Conservation (phyloP, 2,113 vertebrate genomes). For the Anolis sagrei region DNA sequence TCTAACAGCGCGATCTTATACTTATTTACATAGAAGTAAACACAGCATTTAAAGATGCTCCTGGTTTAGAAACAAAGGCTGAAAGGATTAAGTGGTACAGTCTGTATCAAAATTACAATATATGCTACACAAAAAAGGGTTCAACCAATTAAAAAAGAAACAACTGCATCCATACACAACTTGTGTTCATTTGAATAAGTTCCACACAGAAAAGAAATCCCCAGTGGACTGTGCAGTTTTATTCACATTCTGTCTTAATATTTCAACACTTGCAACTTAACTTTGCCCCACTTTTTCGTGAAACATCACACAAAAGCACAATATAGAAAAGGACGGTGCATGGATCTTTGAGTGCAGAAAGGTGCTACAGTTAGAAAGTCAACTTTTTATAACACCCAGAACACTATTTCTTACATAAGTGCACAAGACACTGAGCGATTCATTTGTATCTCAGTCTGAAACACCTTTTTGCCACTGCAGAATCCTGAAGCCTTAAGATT, state of each 20-base stretch:
- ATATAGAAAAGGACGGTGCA: neutral
- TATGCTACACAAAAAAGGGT: slow-evolving; percentile 24
- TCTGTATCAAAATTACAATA: slow-evolving; percentile 18
- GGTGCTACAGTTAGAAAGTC: neutral
- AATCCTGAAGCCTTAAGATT: slow-evolving; percentile 39
- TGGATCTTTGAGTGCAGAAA: neutral
- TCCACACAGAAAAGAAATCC: fast-evolving
- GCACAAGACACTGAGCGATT: neutral
- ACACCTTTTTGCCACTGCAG: neutral
- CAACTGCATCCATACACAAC: neutral
- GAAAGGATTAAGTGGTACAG: neutral
- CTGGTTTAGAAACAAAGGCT: too few relatives aligned
- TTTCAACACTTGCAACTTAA: neutral
- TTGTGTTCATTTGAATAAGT: neutral
- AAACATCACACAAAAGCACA: neutral
- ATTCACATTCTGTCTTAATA: neutral
- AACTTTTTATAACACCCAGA: neutral
- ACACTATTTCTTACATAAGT: neutral
- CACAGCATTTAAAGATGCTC: too few relatives aligned
- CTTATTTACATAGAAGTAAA: too few relatives aligned
- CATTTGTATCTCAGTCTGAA: slow-evolving; percentile 21
- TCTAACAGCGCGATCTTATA: too few relatives aligned
- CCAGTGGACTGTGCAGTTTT: neutral
- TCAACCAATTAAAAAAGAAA: neutral
- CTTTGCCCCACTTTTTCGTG: neutral